Base-by-base conservation (phyloP, 2,113 vertebrate genomes). In the Euleptes europaea region DNA sequence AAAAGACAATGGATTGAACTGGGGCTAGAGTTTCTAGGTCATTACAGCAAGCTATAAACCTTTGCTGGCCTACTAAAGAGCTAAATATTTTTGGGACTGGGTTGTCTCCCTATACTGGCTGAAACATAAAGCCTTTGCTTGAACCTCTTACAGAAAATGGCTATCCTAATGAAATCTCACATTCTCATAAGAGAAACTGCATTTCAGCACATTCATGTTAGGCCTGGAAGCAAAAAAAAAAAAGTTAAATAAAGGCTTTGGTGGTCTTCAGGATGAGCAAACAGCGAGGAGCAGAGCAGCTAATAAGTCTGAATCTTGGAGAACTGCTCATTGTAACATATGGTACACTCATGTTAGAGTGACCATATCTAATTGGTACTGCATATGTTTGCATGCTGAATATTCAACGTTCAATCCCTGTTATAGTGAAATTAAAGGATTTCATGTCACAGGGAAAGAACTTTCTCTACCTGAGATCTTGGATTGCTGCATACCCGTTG, bases 191-290 rank as follows among this genome's bases (percentile, higher is more conserved):
- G 42, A 60, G 5, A 2, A 31, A 11, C 1, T 0, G 5, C 42
- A 51, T 66, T 76, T 65, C 14, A 51, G 5, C 23, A 7, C 5
- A 17, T 42, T 0, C 1, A 35, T 60, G 47, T 78, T 81, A 0
- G 2, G 57, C 38, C 21, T 11, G 11, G 72, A 57, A 35, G 28
- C 21, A 0, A 0, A 60, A 1, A 21, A 10, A n/a, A 5, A 12
- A 1, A 6, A 0, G 0, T 4, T 57, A 42, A 42, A 33, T 71
- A 78, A 38, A 5, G 23, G 40, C 15, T 17, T 19, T 5, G 57
- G 47, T 2, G 51, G 7, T 40, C 51, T 82, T 14, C 54, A 35
- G 54, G 49, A 17, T 40, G 67, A 10, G 10, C 6, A 1, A 38
- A 28, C 26, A 14, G 28, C 13, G 33, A 82, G 54, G 38, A 51